Base-by-base conservation (phyloP, 2,888 invertebrate genomes). In the Cecidostiba fungosa region DNA sequence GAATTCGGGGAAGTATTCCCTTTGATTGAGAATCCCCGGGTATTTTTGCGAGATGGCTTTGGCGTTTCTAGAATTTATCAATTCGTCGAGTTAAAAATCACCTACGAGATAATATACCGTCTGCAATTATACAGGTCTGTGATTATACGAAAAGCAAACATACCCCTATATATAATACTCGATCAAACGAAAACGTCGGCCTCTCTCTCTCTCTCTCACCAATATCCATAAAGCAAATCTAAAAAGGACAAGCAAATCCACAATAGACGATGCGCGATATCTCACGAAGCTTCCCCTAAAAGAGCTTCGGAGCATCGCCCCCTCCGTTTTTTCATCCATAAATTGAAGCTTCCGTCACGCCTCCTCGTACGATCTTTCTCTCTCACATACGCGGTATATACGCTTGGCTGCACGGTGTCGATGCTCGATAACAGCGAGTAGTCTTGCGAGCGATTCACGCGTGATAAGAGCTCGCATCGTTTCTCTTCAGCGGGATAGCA, bases 311-410 rank as follows among this genome's bases (percentile, higher is more conserved):
- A 12, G 54, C 59, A 54, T 47, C 79, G 16, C 32, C 47, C 32
- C 47, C 77, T 77, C 1, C 26, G 23, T 79, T 66, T 54, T 29
- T 50, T 66, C 84, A 78, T 62, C 79, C 82, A 82, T 85, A 82
- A 86, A 86, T 85, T 82, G 85, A 82, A 72, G 86, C 86, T 86
- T 86, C 86, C 86, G 86, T 82, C 84, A 86, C 86, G 86, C 86
- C 86, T 86, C 76, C 66, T 70, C 77, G 19, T 59, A 50, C 73
- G 19, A 62, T 32, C 80, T 26, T 12, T 66, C 66, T 29, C 16
- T 8, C 43, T 16, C 54, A n/a, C 26, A 69, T 23, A 43, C 23
- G 43, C 36, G 23, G 36, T 43, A 69, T 69, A 76, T 69, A 69
- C 76, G 26, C n/a, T 8, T 19, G 29, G 14, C 29, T 32, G 29